Conservation (phyloP, 2,888 invertebrate genomes). For the Sepiola atlantica region DNA sequence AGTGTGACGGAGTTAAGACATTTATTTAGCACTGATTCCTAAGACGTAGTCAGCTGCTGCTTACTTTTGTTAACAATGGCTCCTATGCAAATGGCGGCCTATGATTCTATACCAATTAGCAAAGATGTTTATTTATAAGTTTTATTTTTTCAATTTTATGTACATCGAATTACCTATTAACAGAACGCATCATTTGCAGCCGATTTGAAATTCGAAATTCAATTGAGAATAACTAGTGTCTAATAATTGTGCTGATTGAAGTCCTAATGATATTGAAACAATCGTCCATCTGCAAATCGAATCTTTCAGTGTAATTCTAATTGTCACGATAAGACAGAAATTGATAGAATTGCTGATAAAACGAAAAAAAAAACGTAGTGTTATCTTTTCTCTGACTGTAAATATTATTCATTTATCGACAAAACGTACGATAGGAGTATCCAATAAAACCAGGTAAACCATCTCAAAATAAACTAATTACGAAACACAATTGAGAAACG, state of each 20-base stretch:
- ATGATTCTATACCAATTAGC: no score
- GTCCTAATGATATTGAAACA: neutral
- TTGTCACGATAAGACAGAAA: neutral
- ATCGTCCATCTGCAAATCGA: neutral
- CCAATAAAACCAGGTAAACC: neutral
- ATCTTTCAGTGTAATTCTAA: neutral
- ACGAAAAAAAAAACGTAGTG: neutral
- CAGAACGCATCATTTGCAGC: neutral
- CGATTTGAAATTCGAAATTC: neutral
- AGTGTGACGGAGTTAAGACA: no score
- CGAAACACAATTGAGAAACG: neutral
- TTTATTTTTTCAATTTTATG: neutral
- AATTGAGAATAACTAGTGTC: neutral
- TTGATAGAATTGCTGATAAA: neutral
- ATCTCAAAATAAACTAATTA: constrained; percentile 32
- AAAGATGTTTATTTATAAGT: no score
- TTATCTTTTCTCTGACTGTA: neutral
- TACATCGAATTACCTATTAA: neutral
- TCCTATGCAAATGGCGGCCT: no score
- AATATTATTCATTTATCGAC: neutral
- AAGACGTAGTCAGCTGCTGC: no score
- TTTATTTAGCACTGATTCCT: no score
- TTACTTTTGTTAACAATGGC: no score
- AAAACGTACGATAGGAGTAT: neutral
- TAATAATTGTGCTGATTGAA: neutral